phyloP scores from a whole-genome alignment of 2,888 invertebrate species.

The Diabrotica balteata region DNA sequence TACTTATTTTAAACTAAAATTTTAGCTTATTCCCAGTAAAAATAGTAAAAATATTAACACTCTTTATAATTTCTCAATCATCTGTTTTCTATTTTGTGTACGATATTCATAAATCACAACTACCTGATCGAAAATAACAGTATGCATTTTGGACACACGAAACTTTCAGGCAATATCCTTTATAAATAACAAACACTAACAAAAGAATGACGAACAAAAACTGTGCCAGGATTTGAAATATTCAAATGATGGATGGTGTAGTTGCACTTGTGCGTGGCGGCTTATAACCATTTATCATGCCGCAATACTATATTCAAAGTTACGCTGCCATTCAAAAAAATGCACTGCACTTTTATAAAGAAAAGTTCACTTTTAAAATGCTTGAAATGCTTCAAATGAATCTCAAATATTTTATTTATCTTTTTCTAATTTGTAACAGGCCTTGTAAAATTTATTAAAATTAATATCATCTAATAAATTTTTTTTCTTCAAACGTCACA shows the following conservation, averaged over 20 bases:
- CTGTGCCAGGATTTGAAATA: slow-evolving; percentile 14
- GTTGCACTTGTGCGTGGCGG: slow-evolving; percentile 24
- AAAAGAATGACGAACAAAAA: slow-evolving; percentile 20
- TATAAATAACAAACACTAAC: not conserved
- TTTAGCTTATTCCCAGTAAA: too few species aligned
- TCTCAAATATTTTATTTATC: too few species aligned
- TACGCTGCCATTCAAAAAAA: not conserved
- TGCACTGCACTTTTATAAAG: too few species aligned
- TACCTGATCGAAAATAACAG: slow-evolving; percentile 4
- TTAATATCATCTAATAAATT: too few species aligned
- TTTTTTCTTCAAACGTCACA: too few species aligned
- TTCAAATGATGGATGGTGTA: slow-evolving; percentile 23
- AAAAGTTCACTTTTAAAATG: too few species aligned
- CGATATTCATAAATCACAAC: slow-evolving; percentile 2
- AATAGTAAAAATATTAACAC: too few species aligned
- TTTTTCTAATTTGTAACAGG: too few species aligned
- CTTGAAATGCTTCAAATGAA: too few species aligned
- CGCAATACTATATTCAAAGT: not conserved
- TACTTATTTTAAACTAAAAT: too few species aligned
- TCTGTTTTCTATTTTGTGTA: not conserved
- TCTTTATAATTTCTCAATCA: not conserved
- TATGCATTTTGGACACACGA: slow-evolving; percentile 7
- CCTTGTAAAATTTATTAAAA: too few species aligned
- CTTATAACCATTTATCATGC: slow-evolving; percentile 17
- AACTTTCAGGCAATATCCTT: slow-evolving; percentile 5